These are phyloP conservation scores for Nibea coibor DNA, from an alignment of 2,113 vertebrate species.

Conservation along the genomic window DNA sequence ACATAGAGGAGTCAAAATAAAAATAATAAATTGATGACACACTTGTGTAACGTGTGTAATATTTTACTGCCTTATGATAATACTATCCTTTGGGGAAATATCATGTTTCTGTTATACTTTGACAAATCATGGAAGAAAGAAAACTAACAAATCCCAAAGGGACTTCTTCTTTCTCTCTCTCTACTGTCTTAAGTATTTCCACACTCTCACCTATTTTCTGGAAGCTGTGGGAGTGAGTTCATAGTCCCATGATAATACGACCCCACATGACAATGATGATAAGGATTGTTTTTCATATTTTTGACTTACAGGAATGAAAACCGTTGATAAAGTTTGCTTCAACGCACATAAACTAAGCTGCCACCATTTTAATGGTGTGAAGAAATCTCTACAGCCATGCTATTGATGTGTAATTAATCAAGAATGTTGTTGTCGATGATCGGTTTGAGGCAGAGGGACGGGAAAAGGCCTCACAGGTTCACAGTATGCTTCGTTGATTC, in stretches of 20 bases:
- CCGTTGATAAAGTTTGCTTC: conserved; percentile 11
- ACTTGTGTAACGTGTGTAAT: too few species aligned
- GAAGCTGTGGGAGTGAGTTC: background rate
- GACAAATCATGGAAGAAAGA: background rate
- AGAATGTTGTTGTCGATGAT: conserved; percentile 42
- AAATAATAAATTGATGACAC: background rate
- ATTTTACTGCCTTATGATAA: background rate
- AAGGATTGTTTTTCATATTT: conserved; percentile 1
- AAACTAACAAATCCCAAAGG: background rate
- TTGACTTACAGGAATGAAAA: background rate
- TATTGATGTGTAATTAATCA: conserved; percentile 16
- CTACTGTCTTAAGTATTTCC: conserved; percentile 31
- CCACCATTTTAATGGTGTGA: conserved; percentile 10
- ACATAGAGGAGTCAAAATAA: background rate
- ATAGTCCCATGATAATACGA: background rate
- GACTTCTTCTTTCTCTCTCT: background rate
- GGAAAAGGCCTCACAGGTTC: conserved; percentile 5
- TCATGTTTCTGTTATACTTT: background rate
- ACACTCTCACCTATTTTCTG: conserved; percentile 20
- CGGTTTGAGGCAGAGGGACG: conserved; percentile 41
- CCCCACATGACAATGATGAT: background rate
- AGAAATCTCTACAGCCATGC: conserved; percentile 3
- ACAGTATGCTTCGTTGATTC: conserved; percentile 28
- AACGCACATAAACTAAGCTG: background rate
- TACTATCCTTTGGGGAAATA: background rate